Percentiles rank a stretch among this genome's conserved stretches.
These are phyloP conservation scores for Schrankia costaestrigalis DNA, from an alignment of 2,888 invertebrate species.

Conservation along the genomic window DNA sequence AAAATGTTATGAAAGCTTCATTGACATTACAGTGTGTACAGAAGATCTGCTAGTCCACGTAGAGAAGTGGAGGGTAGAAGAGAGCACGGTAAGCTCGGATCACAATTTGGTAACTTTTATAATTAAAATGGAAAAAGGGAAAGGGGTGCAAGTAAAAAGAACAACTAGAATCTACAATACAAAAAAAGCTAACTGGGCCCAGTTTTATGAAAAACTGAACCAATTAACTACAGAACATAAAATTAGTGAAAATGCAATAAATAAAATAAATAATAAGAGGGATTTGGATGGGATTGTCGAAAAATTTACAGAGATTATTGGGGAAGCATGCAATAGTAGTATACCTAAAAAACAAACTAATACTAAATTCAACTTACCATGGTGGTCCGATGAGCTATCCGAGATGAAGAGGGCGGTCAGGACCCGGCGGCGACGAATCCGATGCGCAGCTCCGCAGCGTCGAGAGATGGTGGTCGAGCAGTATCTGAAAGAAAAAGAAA, in stretches of 20 bases:
- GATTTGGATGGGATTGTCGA: conserved; percentile 2
- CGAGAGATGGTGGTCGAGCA: conserved; percentile 7
- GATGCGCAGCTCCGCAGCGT: conserved; percentile 12
- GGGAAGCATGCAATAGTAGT: neutral
- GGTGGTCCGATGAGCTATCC: conserved; percentile 18
- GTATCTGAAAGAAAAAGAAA: neutral
- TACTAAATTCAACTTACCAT: conserved; percentile 11
- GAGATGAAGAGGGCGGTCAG: conserved; percentile 9
- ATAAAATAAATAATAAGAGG: neutral
- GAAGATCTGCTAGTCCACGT: conserved; percentile 7
- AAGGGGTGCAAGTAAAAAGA: conserved; percentile 1
- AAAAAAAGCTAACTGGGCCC: conserved; percentile 21
- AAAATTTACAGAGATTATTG: conserved; percentile 5
- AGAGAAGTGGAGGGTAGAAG: conserved; percentile 15
- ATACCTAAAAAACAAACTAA: conserved; percentile 10
- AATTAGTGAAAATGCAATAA: neutral
- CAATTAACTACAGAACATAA: conserved; percentile 1
- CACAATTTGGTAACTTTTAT: conserved; percentile 22
- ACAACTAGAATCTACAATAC: conserved; percentile 19
- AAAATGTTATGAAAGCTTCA: conserved; percentile 12
- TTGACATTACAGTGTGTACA: conserved; percentile 30
- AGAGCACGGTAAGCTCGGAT: conserved; percentile 19
- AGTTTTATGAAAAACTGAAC: conserved; percentile 17
- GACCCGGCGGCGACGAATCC: conserved; percentile 13
- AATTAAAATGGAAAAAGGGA: conserved; percentile 6